Evolutionary conservation across 2,888 invertebrate species (phyloP), one percentile per base, ranked within the genome.

Genomic region (Escarpia spicata): DNA sequence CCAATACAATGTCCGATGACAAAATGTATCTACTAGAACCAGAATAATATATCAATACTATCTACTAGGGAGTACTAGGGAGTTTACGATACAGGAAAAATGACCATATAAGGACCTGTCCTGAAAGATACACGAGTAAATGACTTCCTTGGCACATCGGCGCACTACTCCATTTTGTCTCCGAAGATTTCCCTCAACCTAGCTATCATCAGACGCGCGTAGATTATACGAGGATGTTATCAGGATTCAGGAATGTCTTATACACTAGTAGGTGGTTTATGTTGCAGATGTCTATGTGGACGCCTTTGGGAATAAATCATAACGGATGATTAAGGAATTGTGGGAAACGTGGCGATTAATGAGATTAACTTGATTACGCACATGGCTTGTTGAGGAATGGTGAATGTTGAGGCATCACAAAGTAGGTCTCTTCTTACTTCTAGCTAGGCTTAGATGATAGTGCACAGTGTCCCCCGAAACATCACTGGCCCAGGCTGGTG

Each of bases 261-360:
- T 6, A 26, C 3, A n/a, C 75, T 26, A 15, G 75, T 26, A 75
- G 75, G 75, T 75, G 75, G 75, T 75, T 75, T 75, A 75, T 75
- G 75, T 75, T 75, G 19, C 75, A 75, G 75, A 26, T 75, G 75
- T 75, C 75, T 19, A 75, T 9, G 75, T 75, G 75, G 75, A 75
- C 6, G 75, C 75, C 26, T 75, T n/a, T 26, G n/a, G n/a, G n/a
- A 75, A 26, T 75, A n/a, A 75, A 75, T 75, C 75, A 75, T n/a
- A 75, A 75, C n/a, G 26, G 75, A 75, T 75, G 75, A 75, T 75
- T 75, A 75, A 75, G 15, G 75, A 75, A 75, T 75, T 75, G 75
- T 26, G 19, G 75, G 75, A 75, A 75, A 75, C 26, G 26, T 75
- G 6, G n/a, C 26, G n/a, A 75, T 75, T 75, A 75, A 75, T 75